phyloP scores from a whole-genome alignment of 2,797 vertebrate genomes.

The Eulemur rubriventer region DNA sequence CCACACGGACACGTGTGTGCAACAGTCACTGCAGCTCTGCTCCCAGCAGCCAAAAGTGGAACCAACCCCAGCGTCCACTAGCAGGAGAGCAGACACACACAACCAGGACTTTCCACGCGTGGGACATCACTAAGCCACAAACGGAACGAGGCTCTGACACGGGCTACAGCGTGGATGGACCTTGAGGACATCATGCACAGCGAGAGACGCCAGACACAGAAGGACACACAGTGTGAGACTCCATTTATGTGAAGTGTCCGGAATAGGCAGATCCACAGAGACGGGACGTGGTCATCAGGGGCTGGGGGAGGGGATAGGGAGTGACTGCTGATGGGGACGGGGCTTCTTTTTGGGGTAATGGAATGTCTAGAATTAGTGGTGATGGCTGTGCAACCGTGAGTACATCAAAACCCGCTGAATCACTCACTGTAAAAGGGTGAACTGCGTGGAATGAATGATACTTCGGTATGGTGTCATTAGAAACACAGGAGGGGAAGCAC shows the following conservation, averaged over 20 bases:
- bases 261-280: background rate
- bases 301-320: no score
- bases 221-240: background rate
- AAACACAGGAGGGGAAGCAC: background rate
- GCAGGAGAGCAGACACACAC: fast-evolving
- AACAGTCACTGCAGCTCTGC: fast-evolving
- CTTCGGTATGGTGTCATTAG: background rate
- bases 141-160: background rate
- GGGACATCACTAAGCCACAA: fast-evolving
- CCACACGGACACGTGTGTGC: fast-evolving
- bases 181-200: background rate
- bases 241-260: background rate
- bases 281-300: fast-evolving
- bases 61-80: fast-evolving
- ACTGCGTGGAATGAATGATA: background rate
- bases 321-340: background rate
- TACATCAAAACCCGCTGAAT: background rate
- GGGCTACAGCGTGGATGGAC: background rate
- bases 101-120: fast-evolving
- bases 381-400: background rate
- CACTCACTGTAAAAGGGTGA: no score
- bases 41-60: fast-evolving
- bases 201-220: background rate
- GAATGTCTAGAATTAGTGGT: background rate
- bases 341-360: background rate